These are phyloP conservation scores for Amblyraja radiata DNA, from an alignment of 2,797 vertebrate genomes.

Conservation along the genomic window DNA sequence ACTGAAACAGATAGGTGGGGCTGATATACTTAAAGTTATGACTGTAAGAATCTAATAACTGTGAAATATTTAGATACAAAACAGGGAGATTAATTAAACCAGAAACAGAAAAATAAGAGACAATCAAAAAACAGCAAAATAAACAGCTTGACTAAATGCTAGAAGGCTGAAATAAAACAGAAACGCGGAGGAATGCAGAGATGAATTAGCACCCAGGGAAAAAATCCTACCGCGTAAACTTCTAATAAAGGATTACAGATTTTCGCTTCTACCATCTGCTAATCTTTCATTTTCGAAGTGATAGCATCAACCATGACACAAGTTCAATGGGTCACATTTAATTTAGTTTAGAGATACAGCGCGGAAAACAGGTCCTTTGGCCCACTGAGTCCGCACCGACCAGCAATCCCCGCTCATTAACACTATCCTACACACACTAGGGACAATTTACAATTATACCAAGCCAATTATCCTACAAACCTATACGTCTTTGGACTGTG, in stretches of 20 bases:
- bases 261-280: not conserved
- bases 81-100: not conserved
- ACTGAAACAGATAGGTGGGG: too few relatives aligned
- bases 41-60: not conserved
- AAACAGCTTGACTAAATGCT: not conserved
- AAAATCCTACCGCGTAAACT: not conserved
- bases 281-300: not conserved
- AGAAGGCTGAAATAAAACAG: not conserved
- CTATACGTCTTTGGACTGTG: too few relatives aligned
- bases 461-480: too few relatives aligned
- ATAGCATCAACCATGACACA: not conserved
- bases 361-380: too few relatives aligned
- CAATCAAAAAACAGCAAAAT: not conserved
- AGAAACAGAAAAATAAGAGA: not conserved
- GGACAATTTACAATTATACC: too few relatives aligned
- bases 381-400: too few relatives aligned
- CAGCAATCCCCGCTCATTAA: too few relatives aligned
- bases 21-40: not conserved
- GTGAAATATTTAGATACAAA: not conserved
- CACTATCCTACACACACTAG: too few relatives aligned
- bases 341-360: too few relatives aligned
- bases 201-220: not conserved
- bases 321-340: not conserved
- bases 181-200: not conserved
- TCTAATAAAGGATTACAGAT: not conserved